Conservation (phyloP, 1,140 invertebrate genomes). For the Conus betulinus region DNA sequence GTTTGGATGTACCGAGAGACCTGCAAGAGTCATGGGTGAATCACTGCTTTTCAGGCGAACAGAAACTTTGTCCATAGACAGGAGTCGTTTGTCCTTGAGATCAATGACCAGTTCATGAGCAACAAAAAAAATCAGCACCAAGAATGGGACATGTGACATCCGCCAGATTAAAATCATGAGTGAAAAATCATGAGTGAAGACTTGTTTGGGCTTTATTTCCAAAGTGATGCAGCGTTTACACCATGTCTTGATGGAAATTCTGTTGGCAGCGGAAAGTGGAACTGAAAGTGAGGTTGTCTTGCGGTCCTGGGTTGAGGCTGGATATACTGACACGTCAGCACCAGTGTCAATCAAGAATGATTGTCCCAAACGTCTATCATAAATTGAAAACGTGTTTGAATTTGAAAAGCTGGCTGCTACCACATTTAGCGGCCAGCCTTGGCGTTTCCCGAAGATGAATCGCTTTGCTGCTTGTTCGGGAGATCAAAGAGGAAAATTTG, state of each 20-base stretch:
- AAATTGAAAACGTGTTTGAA: too few relatives aligned
- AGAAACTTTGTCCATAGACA: background rate
- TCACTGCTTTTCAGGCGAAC: background rate
- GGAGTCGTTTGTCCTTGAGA: background rate
- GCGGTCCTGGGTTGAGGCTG: background rate
- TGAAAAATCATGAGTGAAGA: too few relatives aligned
- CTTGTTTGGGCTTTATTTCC: background rate
- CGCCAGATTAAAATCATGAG: background rate
- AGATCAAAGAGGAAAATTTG: too few relatives aligned
- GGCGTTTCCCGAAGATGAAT: too few relatives aligned
- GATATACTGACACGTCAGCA: background rate
- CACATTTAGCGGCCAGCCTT: too few relatives aligned
- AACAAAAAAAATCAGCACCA: slow-evolving; percentile 20
- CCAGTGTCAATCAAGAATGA: slow-evolving; percentile 1
- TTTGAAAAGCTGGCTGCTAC: too few relatives aligned
- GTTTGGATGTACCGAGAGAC: too few relatives aligned
- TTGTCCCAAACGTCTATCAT: too few relatives aligned
- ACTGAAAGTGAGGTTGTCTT: background rate
- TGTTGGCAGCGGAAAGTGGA: background rate
- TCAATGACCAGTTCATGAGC: background rate
- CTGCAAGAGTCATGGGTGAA: too few relatives aligned
- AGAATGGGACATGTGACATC: slow-evolving; percentile 34
- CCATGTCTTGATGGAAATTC: background rate
- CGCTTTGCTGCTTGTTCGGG: too few relatives aligned
- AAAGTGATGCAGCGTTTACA: background rate